These are phyloP conservation scores for Asobara japonica DNA, from an alignment of 1,140 invertebrate species.

Conservation along the genomic window DNA sequence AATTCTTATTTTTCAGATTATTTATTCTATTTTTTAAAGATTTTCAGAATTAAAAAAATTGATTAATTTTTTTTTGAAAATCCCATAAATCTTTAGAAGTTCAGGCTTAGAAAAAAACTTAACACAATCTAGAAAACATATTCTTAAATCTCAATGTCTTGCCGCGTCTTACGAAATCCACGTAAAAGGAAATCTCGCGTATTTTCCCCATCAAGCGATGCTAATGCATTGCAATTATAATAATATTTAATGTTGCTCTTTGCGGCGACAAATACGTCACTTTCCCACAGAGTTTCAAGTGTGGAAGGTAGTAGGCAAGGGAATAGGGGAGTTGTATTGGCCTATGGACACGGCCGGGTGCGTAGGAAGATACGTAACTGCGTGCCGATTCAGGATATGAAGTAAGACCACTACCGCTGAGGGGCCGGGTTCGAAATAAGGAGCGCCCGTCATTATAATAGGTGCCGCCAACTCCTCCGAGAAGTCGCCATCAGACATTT, in stretches of 20 bases:
- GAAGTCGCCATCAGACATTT: slow-evolving; percentile 42
- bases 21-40: no score
- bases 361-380: slow-evolving; percentile 37
- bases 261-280: slow-evolving; percentile 26
- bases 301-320: neutral
- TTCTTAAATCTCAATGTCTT: no score
- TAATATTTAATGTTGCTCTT: neutral
- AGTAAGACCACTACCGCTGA: slow-evolving; percentile 36
- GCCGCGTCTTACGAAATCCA: neutral
- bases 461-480: slow-evolving; percentile 35
- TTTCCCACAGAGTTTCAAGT: slow-evolving; percentile 34
- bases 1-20: no score
- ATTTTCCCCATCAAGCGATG: neutral
- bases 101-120: no score
- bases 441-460: no score
- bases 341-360: slow-evolving; percentile 25
- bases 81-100: no score
- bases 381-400: slow-evolving; percentile 46
- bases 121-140: no score
- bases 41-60: no score
- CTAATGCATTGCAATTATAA: neutral
- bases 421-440: slow-evolving; percentile 38
- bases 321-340: neutral
- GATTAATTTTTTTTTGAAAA: no score
- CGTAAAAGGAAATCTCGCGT: neutral